Evolutionary conservation across 2,113 vertebrate species (phyloP).

Genomic region (Pipra filicauda): DNA sequence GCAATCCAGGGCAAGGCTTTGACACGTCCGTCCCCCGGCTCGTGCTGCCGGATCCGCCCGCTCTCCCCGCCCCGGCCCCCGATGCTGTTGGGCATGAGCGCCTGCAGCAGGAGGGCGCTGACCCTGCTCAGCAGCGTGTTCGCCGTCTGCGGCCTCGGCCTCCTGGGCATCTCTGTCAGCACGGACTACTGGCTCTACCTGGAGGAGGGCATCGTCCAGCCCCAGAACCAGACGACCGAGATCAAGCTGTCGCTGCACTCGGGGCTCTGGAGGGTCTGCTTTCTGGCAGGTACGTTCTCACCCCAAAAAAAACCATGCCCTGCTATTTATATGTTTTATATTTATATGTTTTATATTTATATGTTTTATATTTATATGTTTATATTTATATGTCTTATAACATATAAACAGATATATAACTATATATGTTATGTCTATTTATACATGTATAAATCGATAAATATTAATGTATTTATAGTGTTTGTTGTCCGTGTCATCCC

Average conservation of each 20-base stretch:
- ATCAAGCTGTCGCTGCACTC: conserved; percentile 91
- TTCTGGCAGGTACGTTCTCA: conserved; percentile 81
- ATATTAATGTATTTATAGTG: too few species aligned
- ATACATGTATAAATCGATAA: too few species aligned
- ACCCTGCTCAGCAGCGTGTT: conserved; percentile 94
- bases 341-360: too few species aligned
- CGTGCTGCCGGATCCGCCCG: rapidly evolving
- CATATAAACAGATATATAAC: too few species aligned
- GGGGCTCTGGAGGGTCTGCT: conserved; percentile 94
- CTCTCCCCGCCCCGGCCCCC: background rate
- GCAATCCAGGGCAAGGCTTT: background rate
- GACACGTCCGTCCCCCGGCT: background rate
- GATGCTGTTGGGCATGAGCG: conserved; percentile 76
- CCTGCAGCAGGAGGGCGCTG: conserved; percentile 90
- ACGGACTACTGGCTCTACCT: conserved; percentile 98
- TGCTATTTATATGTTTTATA: too few species aligned
- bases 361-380: too few species aligned
- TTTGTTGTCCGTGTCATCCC: background rate
- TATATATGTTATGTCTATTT: too few species aligned
- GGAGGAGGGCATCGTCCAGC: conserved; percentile 88
- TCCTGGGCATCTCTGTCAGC: conserved; percentile 92
- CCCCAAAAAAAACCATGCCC: rapidly evolving
- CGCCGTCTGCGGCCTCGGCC: conserved; percentile 87
- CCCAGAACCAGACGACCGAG: conserved; percentile 88
- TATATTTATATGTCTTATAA: too few species aligned